phyloP scores from a whole-genome alignment of 2,113 vertebrate species.

The Hippocampus abdominalis region DNA sequence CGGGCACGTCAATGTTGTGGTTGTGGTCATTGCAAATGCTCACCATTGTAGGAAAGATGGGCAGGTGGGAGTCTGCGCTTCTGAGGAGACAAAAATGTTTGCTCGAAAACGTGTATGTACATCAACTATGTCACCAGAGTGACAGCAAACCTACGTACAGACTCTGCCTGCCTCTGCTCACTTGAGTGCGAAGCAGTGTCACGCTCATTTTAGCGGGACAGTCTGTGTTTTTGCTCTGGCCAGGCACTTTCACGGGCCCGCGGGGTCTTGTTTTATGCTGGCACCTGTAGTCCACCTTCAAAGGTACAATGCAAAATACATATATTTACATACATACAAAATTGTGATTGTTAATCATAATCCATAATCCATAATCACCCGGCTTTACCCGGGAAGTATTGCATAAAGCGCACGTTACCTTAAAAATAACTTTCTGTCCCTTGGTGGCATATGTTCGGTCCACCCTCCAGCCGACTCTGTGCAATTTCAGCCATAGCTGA shows the following conservation, averaged over 20 bases:
- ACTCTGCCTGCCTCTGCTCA: conserved; percentile 3
- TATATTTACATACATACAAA: no score
- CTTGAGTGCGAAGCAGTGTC: neutral
- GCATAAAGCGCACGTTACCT: neutral
- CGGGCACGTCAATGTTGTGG: neutral
- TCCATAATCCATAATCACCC: no score
- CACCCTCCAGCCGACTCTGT: neutral
- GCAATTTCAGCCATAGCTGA: neutral
- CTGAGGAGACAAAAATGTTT: neutral
- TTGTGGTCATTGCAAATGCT: neutral
- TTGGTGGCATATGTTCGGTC: neutral
- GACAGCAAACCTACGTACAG: neutral
- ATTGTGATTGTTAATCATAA: no score
- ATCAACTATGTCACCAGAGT: no score
- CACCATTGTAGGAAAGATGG: neutral
- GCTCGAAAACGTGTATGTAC: no score
- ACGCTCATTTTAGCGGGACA: neutral
- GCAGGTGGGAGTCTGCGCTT: neutral
- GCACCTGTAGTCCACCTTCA: neutral
- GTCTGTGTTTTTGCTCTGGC: conserved; percentile 1
- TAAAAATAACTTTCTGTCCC: neutral
- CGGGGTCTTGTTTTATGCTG: neutral
- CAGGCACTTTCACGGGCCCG: neutral
- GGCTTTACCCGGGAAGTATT: no score
- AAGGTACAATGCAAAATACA: neutral